Evolutionary conservation across 2,113 vertebrate species (phyloP), one percentile per base, ranked within the genome.

Genomic region (Hippocampus guttulatus): DNA sequence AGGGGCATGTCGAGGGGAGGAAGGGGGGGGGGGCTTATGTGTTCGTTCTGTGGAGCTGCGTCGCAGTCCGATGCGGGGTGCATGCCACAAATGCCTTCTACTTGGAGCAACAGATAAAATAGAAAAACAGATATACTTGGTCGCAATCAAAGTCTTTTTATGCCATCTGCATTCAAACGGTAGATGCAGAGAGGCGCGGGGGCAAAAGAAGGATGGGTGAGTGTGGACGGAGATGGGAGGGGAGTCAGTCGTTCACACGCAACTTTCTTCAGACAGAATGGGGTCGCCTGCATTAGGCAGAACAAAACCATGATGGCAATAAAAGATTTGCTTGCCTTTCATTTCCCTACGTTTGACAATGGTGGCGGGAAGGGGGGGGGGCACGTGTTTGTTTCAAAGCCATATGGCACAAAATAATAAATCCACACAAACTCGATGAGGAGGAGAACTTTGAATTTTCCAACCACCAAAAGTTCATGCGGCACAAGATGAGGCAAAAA

Each of bases 111-210:
- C 91, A 89, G 87, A 90, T 91, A 91, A 88, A 92, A 95, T 94
- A 95, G 92, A 92, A 93, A 94, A 88, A 95, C 92, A 94, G 90
- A 94, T 92, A 94, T 87, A 95, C 92, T 94, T 90, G 92, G 91
- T 94, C 89, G 95, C 95, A 97, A 96, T 95, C 96, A 97, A 97
- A 97, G 92, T 94, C 92, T 96, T 98, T 97, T 96, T 95, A 95
- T 98, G 96, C 96, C 95, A 97, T 98, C 95, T 94, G 94, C 74
- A 91, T 89, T 94, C 85, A 91, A 90, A 91, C 89, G 89, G 91
- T 92, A 88, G 90, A 91, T 92, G 90, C 90, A 92, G 90, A 92
- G 81, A 90, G 81, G 86, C 85, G 33, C 33, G 33, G 33, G 83
- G 85, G 85, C 82, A 82, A 84, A 87, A 88, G 86, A 76, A 69